A percentile compares a stretch with the other conserved stretches of the same genome.
phyloP scores from a whole-genome alignment of 2,797 vertebrate species.

The Rhinophrynus dorsalis region DNA sequence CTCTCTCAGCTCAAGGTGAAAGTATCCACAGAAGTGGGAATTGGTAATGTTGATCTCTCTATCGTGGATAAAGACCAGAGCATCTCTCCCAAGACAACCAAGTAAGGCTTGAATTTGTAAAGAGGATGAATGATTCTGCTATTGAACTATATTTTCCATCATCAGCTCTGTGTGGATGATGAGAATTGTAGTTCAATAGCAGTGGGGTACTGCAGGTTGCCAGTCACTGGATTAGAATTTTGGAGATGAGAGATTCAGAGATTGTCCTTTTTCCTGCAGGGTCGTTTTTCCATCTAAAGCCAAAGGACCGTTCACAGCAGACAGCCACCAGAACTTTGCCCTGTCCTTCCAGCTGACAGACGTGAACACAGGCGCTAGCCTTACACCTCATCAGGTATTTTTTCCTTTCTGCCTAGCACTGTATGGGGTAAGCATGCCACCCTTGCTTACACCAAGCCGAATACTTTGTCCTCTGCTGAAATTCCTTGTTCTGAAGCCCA shows the following conservation, averaged over 20 bases:
- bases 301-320: constrained; percentile 86
- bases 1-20: constrained; percentile 88
- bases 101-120: constrained; percentile 73
- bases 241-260: too few species aligned
- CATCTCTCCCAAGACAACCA: constrained; percentile 92
- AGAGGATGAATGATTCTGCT: too few species aligned
- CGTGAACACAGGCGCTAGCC: constrained; percentile 87
- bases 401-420: too few species aligned
- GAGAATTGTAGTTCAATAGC: too few species aligned
- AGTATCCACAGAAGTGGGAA: constrained; percentile 93
- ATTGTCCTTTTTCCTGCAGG: constrained; percentile 67
- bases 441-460: too few species aligned
- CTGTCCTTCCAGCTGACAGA: constrained; percentile 94
- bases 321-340: constrained; percentile 97
- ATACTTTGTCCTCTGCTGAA: too few species aligned
- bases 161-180: too few species aligned
- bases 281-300: constrained; percentile 91
- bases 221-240: not conserved
- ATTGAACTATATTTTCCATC: too few species aligned
- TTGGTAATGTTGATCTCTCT: constrained; percentile 93
- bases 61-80: constrained; percentile 98
- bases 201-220: too few species aligned
- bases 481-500: too few species aligned
- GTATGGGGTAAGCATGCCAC: too few species aligned
- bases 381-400: constrained; percentile 92